Percentiles rank a stretch among this genome's conserved stretches.
Evolutionary conservation across 2,797 vertebrate species (phyloP).

Genomic region (Calcarius lapponicus): DNA sequence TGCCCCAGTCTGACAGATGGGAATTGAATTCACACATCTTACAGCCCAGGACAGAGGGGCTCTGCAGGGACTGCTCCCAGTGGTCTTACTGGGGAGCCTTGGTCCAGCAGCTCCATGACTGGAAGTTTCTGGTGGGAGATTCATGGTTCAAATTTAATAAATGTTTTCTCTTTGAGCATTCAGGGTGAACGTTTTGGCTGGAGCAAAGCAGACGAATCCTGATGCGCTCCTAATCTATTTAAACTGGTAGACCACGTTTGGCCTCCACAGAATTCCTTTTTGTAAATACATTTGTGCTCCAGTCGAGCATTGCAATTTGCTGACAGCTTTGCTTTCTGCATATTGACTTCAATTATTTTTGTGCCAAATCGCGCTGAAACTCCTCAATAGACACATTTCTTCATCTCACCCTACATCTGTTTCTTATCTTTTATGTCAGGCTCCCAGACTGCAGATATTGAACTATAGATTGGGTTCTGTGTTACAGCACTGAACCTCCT

Average conservation of each 20-base stretch:
- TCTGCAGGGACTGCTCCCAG: background rate
- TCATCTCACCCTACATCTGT: conserved; percentile 29
- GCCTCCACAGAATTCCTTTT: background rate
- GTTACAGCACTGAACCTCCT: background rate
- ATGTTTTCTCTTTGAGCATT: background rate
- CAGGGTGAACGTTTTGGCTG: background rate
- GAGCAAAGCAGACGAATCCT: background rate
- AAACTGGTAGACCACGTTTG: background rate
- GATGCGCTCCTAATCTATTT: background rate
- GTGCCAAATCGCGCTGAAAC: conserved; percentile 8
- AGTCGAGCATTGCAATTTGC: background rate
- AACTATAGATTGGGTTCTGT: background rate
- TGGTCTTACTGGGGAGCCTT: background rate
- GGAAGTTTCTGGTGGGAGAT: background rate
- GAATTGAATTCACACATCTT: background rate
- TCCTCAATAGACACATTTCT: conserved; percentile 17
- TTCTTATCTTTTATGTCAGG: conserved; percentile 4
- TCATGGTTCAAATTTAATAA: background rate
- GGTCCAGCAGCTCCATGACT: background rate
- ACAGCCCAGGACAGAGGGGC: background rate
- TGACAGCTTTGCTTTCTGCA: conserved; percentile 44
- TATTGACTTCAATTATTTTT: conserved; percentile 31
- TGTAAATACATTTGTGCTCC: background rate
- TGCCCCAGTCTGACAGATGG: background rate
- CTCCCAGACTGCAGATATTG: background rate